A percentile compares a stretch with the other conserved stretches of the same genome.
These are phyloP conservation scores for Odontocolon sp. DNA, from an alignment of 2,888 invertebrate species.

Conservation along the genomic window DNA sequence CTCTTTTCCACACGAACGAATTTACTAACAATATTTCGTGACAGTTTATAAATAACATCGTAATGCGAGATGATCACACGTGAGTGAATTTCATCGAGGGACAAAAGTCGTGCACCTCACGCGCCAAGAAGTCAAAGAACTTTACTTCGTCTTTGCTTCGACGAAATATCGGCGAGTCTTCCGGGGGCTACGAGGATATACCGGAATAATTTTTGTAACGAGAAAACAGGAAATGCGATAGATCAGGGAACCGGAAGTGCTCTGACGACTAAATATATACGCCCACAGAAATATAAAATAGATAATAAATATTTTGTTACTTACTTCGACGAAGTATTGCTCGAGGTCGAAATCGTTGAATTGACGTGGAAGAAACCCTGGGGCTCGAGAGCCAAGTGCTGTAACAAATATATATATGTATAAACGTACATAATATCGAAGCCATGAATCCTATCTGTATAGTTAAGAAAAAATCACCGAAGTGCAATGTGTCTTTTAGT, in stretches of 20 bases:
- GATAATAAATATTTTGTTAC: slow-evolving; percentile 62
- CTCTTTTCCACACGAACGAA: background rate
- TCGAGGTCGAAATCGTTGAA: slow-evolving; percentile 78
- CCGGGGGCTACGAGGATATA: background rate
- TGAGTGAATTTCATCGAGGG: background rate
- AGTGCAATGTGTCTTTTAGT: too few relatives aligned
- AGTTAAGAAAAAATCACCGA: too few relatives aligned
- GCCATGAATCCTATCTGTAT: too few relatives aligned
- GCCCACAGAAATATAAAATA: background rate
- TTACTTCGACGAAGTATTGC: slow-evolving; percentile 79
- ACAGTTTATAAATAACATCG: background rate
- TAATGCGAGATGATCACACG: background rate
- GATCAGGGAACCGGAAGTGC: background rate
- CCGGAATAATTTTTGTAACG: background rate
- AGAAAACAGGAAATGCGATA: background rate
- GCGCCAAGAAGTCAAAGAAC: slow-evolving; percentile 18
- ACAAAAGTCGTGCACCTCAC: slow-evolving; percentile 1
- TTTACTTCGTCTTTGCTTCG: background rate
- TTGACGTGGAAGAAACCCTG: slow-evolving; percentile 70
- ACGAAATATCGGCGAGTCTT: background rate
- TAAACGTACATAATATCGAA: too few relatives aligned
- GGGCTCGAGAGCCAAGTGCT: slow-evolving; percentile 73
- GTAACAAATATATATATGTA: slow-evolving; percentile 58
- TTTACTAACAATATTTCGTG: background rate
- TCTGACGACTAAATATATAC: background rate